Base-by-base conservation (phyloP, 1,140 invertebrate species). In the Drosophila tani region DNA sequence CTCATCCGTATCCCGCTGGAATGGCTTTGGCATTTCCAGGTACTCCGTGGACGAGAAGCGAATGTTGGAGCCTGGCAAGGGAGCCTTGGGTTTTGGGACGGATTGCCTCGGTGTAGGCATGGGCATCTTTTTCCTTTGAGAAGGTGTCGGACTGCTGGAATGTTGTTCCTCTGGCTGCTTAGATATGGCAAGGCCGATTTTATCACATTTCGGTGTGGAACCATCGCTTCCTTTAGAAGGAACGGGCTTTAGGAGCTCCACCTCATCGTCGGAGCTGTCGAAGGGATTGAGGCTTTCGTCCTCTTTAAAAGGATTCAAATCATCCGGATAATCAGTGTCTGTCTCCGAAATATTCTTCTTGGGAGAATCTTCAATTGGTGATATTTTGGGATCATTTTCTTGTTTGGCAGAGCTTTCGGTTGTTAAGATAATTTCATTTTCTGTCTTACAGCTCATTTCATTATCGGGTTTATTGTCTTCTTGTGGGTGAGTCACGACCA, bases 261-360 rank as follows among this genome's bases (percentile, higher is more conserved):
- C 93, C 56, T 95, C 94, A 21, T 95, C 94, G 49, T 95, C 94
- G 17, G 94, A 94, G 68, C 93, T 93, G 62, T 94, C 95, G 76
- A 96, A 96, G 0, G 95, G 95, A 94, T 96, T 96, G 2, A 91
- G 91, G 91, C 68, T 93, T 91, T 49, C 53, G 15, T 51, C 29
- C 41, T 58, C 21, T 62, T 50, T 78, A 14, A 58, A 53, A 14
- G 63, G 63, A 24, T 66, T 66, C 5, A 66, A 24, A 5, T 66
- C 63, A n/a, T 66, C 63, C 9, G 63, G 63, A 32, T 65, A 65
- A 51, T 66, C 24, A 41, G 19, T 57, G 40, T 38, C 53, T 15
- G 51, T 38, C 38, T 64, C 68, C 3, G 9, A n/a, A 9, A 17
- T 38, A 17, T n/a, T 40, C 14, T 47, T 40, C n/a, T 69, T 32